Percentiles rank a stretch among this genome's conserved stretches.
Conservation (phyloP, 2,888 invertebrate genomes). For the Melinopterus prodromus region DNA sequence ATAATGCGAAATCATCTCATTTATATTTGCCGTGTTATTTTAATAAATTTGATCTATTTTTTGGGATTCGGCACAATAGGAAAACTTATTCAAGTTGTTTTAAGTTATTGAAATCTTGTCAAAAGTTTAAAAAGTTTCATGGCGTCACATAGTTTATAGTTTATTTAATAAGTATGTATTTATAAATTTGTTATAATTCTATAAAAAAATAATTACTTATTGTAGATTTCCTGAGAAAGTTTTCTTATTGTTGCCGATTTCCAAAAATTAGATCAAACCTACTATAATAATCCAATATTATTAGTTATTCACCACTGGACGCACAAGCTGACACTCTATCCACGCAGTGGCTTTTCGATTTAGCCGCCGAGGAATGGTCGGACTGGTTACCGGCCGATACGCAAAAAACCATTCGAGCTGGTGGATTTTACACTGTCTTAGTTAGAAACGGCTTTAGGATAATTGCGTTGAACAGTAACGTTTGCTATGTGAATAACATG, state of each 20-base stretch:
- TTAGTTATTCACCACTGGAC: constrained; percentile 49
- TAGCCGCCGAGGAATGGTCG: constrained; percentile 71
- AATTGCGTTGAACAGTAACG: constrained; percentile 80
- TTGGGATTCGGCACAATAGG: too few relatives aligned
- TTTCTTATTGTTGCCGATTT: neutral
- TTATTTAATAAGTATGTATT: neutral
- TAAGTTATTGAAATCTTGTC: too few relatives aligned
- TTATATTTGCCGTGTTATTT: too few relatives aligned
- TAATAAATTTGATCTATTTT: too few relatives aligned
- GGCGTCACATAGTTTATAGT: too few relatives aligned
- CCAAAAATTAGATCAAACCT: neutral
- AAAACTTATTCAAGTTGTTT: neutral
- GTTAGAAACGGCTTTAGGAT: constrained; percentile 73
- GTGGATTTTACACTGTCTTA: constrained; percentile 78
- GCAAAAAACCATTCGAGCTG: constrained; percentile 64
- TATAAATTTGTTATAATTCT: neutral
- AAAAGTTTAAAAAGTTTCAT: too few relatives aligned
- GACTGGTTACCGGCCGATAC: constrained; percentile 71
- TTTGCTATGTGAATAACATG: constrained; percentile 77
- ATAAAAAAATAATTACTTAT: too few relatives aligned
- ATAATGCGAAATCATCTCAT: too few relatives aligned
- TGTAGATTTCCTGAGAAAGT: too few relatives aligned
- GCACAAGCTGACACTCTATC: constrained; percentile 49
- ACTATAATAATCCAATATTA: constrained; percentile 20
- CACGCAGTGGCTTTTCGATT: constrained; percentile 77